These are phyloP conservation scores for Lymantria dispar DNA, from an alignment of 2,888 invertebrate genomes.

Conservation along the genomic window DNA sequence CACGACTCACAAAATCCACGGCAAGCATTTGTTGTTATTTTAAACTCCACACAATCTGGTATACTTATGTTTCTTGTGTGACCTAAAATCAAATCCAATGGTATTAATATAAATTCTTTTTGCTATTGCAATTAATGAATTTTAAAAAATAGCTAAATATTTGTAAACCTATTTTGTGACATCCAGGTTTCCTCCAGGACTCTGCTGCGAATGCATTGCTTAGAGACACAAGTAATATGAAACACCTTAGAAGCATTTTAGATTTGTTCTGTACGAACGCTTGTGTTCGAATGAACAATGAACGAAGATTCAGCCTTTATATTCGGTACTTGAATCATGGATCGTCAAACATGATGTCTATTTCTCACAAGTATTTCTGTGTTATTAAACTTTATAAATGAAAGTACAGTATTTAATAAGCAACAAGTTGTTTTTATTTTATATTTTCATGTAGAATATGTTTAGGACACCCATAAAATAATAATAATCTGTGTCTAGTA, in stretches of 20 bases:
- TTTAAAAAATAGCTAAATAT: neutral
- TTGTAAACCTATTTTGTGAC: slow-evolving; percentile 88
- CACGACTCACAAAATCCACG: slow-evolving; percentile 94
- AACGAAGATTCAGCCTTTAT: slow-evolving; percentile 25
- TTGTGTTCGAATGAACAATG: slow-evolving; percentile 34
- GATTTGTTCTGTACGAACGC: slow-evolving; percentile 8
- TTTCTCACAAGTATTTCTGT: no score
- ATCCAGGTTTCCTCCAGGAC: slow-evolving; percentile 89
- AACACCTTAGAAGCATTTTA: slow-evolving; percentile 56
- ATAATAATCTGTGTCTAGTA: no score
- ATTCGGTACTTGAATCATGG: slow-evolving; percentile 22
- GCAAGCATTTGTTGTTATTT: slow-evolving; percentile 93
- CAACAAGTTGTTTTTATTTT: no score
- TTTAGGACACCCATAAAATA: no score
- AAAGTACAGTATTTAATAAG: no score
- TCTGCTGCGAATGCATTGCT: slow-evolving; percentile 68
- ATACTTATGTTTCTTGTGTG: slow-evolving; percentile 91
- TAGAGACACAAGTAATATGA: slow-evolving; percentile 54
- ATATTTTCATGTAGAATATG: no score
- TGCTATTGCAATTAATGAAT: neutral
- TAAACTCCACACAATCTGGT: slow-evolving; percentile 92
- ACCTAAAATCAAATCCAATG: slow-evolving; percentile 70
- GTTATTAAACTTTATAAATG: no score
- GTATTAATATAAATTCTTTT: neutral
- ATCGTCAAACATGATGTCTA: slow-evolving; percentile 13